Conservation (phyloP, 2,888 invertebrate species). For the Macrostomum cliftonense region DNA sequence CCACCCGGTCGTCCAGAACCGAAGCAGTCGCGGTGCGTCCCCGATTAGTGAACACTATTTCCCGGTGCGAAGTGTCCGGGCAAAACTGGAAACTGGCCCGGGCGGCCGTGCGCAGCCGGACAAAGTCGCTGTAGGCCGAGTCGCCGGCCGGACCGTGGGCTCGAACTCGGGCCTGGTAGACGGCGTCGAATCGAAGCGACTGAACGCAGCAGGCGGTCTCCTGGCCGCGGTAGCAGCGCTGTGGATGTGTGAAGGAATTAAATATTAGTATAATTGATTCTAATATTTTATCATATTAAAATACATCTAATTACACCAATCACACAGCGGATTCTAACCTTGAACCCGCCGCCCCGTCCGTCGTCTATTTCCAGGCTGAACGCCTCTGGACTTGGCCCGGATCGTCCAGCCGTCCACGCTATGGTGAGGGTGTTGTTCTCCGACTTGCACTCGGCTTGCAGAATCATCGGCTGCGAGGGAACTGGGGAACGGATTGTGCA, state of each 20-base stretch:
- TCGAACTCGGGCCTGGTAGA: constrained; percentile 84
- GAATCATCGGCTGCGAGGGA: constrained; percentile 68
- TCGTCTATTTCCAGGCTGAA: no score
- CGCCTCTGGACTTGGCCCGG: no score
- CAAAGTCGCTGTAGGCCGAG: constrained; percentile 78
- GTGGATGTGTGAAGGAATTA: no score
- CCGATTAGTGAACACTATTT: constrained; percentile 65
- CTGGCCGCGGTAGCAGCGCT: constrained; percentile 58
- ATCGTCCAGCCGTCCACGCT: constrained; percentile 49
- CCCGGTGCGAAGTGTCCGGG: constrained; percentile 44
- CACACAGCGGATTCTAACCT: no score
- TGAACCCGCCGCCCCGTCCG: no score
- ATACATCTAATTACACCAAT: no score
- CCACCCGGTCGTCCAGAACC: constrained; percentile 80
- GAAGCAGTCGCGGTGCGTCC: constrained; percentile 65
- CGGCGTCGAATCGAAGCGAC: constrained; percentile 84
- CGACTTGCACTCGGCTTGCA: constrained; percentile 82
- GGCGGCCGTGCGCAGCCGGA: constrained; percentile 74
- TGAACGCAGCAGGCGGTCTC: constrained; percentile 93
- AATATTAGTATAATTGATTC: no score
- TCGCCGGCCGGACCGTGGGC: constrained; percentile 85
- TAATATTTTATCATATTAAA: no score
- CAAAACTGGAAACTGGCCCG: no score
- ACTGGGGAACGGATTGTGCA: no score
- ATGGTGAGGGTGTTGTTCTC: constrained; percentile 94